Conservation (phyloP, 2,797 vertebrate genomes). For the Onychomys torridus region DNA sequence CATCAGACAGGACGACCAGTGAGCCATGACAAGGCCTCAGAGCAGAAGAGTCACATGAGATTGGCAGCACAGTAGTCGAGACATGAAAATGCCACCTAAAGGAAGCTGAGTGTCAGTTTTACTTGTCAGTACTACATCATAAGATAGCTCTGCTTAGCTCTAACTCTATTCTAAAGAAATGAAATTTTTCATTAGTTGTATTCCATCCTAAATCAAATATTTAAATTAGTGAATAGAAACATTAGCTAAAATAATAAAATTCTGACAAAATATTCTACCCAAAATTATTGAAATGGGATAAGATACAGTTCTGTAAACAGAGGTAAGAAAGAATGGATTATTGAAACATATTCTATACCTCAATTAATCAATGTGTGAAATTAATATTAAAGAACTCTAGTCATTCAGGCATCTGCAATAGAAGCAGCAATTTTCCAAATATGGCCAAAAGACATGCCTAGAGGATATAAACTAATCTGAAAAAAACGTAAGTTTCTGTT, state of each 20-base stretch:
- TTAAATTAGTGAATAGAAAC: constrained; percentile 27
- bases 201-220: constrained; percentile 62
- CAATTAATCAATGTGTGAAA: constrained; percentile 26
- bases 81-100: not conserved
- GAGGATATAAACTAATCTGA: not conserved
- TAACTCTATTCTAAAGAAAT: constrained; percentile 47
- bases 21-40: not conserved
- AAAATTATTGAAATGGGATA: constrained; percentile 53
- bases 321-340: constrained; percentile 28
- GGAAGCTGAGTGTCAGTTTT: not conserved
- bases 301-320: constrained; percentile 33
- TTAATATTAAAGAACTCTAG: constrained; percentile 5
- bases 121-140: not conserved
- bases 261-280: constrained; percentile 64
- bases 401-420: not conserved
- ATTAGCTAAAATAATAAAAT: constrained; percentile 66
- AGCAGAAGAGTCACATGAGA: constrained; percentile 14
- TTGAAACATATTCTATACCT: constrained; percentile 51
- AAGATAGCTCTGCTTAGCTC: not conserved
- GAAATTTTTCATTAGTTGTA: constrained; percentile 34
- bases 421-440: constrained; percentile 54
- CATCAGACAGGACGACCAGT: not conserved
- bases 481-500: not conserved
- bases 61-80: not conserved
- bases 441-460: not conserved